Conservation (phyloP, 2,797 vertebrate genomes). For the Sebastes steindachneri region DNA sequence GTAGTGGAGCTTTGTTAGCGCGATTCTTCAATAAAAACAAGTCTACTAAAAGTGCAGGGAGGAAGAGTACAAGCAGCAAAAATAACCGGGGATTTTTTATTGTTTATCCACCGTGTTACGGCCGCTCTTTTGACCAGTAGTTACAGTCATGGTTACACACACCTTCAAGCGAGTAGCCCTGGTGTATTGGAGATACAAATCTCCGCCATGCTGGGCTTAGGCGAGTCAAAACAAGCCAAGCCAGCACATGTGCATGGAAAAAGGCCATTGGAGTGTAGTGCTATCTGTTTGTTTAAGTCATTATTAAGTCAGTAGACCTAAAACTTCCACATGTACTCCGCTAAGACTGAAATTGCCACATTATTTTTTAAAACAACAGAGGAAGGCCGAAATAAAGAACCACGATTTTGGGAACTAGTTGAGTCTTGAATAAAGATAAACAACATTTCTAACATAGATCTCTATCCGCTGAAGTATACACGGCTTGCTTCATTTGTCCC, state of each 20-base stretch:
- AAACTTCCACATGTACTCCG: not conserved
- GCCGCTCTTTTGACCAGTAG: no score
- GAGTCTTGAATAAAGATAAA: not conserved
- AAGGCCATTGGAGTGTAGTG: not conserved
- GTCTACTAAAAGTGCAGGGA: no score
- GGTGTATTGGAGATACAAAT: not conserved
- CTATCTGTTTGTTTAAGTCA: not conserved
- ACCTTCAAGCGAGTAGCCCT: not conserved
- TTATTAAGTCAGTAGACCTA: not conserved
- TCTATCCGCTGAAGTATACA: not conserved
- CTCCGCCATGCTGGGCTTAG: not conserved
- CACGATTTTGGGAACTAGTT: not conserved
- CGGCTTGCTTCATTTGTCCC: not conserved
- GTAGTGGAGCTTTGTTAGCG: no score
- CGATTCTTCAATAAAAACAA: no score
- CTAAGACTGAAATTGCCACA: not conserved
- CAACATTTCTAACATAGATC: not conserved
- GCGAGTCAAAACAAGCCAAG: not conserved
- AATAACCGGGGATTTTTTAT: not conserved
- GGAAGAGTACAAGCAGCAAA: not conserved
- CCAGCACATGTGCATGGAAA: not conserved
- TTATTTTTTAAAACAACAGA: not conserved
- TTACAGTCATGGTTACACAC: not conserved
- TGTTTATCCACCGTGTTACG: no score
- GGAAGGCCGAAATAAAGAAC: not conserved